Base-by-base conservation (phyloP, 2,888 invertebrate genomes). In the Drosophila atroscutellata region DNA sequence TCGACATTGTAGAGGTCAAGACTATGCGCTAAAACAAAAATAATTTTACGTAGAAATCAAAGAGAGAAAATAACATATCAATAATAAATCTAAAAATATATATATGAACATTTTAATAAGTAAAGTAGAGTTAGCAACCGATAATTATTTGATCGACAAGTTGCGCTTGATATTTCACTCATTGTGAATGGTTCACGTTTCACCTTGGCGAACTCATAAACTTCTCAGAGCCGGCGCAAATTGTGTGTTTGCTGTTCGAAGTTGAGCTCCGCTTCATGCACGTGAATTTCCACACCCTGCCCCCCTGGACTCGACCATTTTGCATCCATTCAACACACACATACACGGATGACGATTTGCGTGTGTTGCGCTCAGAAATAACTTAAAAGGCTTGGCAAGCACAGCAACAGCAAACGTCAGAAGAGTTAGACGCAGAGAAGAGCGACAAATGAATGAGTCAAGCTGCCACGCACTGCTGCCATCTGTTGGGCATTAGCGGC, bases 401-500 rank as follows among this genome's bases (percentile, higher is more conserved):
- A 15, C 28, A 28, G 13, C 34, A 49, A 32, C 60, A 57, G 28
- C 60, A 51, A 28, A n/a, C 34, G 34, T 36, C 32, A 56, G 64
- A 75, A 75, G 68, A 80, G 61, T 78, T 75, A 80, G 76, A 64
- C 26, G 52, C 51, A 51, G 57, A 54, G 49, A 51, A 59, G 61
- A 64, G 54, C 58, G 52, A 67, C 59, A 62, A 71, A 52, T 64
- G 78, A 79, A 56, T 67, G 79, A 63, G 62, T 63, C 54, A 70
- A 57, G 11, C 52, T 11, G 20, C 39, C 42, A 55, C 30, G 51
- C 67, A 73, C 62, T 57, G 88, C 62, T 57, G 84, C 85, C 85
- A 86, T 86, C 85, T 86, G 87, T 77, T 79, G 85, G 84, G 24
- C 78, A 74, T 72, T 75, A 68, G 76, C 68, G 49, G 70, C 52